Conservation (phyloP, 2,888 invertebrate species). For the Unio pictorum region DNA sequence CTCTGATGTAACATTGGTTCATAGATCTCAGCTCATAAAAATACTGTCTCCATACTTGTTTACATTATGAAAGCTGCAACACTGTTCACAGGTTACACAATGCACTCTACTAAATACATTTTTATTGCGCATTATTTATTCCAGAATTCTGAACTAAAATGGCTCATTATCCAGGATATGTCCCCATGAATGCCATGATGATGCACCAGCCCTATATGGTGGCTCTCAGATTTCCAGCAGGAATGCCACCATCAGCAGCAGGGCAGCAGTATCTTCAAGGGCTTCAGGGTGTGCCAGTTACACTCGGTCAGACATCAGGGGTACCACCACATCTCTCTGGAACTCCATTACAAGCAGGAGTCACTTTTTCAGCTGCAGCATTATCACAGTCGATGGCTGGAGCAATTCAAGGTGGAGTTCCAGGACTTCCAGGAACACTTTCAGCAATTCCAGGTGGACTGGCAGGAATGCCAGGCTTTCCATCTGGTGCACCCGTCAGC, state of each 20-base stretch:
- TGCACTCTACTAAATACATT: no score
- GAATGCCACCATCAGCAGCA: constrained; percentile 30
- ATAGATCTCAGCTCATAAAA: no score
- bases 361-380: background rate
- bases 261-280: constrained; percentile 21
- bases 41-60: no score
- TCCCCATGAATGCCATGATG: constrained; percentile 41
- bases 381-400: background rate
- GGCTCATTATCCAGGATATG: no score
- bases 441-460: constrained; percentile 35
- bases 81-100: no score
- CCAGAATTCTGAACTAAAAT: no score
- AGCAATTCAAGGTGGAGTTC: constrained; percentile 3
- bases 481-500: constrained; percentile 22
- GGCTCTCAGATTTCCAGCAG: constrained; percentile 51
- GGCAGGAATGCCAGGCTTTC: constrained; percentile 27
- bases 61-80: no score
- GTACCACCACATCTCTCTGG: constrained; percentile 2
- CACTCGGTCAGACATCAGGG: constrained; percentile 16
- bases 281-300: constrained; percentile 15
- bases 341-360: constrained; percentile 13
- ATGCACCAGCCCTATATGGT: constrained; percentile 61
- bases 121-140: no score
- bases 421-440: constrained; percentile 1
- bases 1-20: no score